These are phyloP conservation scores for Manis javanica DNA, from an alignment of 2,797 vertebrate genomes.

Conservation along the genomic window DNA sequence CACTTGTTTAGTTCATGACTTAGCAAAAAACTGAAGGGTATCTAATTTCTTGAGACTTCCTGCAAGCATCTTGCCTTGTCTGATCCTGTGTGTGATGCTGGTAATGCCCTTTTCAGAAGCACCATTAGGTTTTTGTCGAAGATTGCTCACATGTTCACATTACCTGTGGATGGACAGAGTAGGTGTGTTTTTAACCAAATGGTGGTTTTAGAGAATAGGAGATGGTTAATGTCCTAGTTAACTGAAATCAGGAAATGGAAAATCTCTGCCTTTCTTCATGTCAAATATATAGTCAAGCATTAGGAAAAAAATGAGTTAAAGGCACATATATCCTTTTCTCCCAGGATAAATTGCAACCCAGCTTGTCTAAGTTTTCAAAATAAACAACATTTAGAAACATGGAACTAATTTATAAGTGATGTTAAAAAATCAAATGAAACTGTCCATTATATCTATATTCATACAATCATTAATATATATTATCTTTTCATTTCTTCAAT, in stretches of 20 bases:
- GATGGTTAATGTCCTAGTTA: not conserved
- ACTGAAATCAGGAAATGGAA: not conserved
- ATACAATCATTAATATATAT: not conserved
- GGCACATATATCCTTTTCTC: not conserved
- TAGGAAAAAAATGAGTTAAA: not conserved
- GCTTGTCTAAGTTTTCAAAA: not conserved
- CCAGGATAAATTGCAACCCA: not conserved
- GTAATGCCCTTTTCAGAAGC: not conserved
- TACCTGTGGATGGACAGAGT: not conserved
- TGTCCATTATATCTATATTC: not conserved
- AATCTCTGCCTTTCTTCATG: not conserved
- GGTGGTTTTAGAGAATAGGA: not conserved
- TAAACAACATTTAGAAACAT: not conserved
- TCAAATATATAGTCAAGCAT: not conserved
- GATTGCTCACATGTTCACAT: fast-evolving
- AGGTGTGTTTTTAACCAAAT: not conserved
- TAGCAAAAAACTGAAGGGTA: not conserved
- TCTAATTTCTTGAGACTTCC: not conserved
- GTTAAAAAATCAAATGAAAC: not conserved
- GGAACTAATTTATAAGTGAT: not conserved
- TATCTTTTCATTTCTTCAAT: not conserved
- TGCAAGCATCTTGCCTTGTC: not conserved
- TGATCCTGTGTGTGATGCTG: not conserved
- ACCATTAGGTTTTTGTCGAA: not conserved
- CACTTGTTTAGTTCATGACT: not conserved